Evolutionary conservation across 1,140 invertebrate species (phyloP).

Genomic region (Copidosoma floridanum): DNA sequence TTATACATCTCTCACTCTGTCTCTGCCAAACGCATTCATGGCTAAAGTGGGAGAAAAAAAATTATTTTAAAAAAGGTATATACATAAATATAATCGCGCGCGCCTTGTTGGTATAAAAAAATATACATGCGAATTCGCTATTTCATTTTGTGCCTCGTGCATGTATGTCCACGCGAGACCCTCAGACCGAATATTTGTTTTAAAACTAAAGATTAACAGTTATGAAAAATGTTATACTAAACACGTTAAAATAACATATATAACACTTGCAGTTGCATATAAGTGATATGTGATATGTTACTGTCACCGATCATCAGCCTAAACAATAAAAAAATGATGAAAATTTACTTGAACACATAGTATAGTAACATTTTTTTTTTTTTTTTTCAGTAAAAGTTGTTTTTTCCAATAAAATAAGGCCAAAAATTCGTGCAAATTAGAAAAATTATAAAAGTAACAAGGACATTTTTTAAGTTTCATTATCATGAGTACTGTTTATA

Average conservation of each 20-base stretch:
- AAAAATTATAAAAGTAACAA: conserved; percentile 2
- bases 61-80: no score
- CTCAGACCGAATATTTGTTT: background rate
- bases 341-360: background rate
- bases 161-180: background rate
- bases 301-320: conserved; percentile 14
- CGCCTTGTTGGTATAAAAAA: conserved; percentile 10
- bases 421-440: conserved; percentile 23
- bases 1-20: conserved; percentile 9
- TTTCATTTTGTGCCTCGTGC: conserved; percentile 8
- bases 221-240: background rate
- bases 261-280: conserved; percentile 9
- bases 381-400: background rate
- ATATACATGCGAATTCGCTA: conserved; percentile 4
- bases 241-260: background rate
- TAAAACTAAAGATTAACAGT: background rate
- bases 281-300: conserved; percentile 16
- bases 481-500: no score
- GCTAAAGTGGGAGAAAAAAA: background rate
- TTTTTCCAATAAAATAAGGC: background rate
- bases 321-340: conserved; percentile 8
- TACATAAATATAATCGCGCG: no score
- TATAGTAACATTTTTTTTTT: background rate
- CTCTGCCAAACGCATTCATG: background rate
- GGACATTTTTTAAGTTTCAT: background rate